Evolutionary conservation across 2,113 vertebrate genomes (phyloP).

Genomic region (Poicephalus gulielmi): DNA sequence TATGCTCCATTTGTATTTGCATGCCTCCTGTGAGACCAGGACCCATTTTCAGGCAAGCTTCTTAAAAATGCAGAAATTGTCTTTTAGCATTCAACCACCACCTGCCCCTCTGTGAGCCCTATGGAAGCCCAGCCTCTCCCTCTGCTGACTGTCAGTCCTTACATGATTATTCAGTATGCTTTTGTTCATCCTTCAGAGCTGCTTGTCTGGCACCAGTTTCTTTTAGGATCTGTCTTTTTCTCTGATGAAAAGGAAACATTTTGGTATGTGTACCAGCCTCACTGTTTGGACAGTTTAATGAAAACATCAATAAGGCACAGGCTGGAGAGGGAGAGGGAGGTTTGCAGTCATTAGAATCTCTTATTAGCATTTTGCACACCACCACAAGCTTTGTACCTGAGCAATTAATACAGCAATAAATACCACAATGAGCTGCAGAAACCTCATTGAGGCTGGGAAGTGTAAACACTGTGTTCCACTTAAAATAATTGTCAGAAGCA

Average conservation of each 20-base stretch:
- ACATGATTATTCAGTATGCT: not conserved
- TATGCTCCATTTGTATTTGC: not conserved
- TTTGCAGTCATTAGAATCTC: conserved; percentile 1
- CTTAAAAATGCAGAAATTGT: not conserved
- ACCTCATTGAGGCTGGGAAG: not conserved
- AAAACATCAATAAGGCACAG: conserved; percentile 22
- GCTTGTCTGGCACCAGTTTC: not conserved
- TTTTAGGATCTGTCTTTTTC: not conserved
- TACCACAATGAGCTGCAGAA: not conserved
- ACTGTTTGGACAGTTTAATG: conserved; percentile 29
- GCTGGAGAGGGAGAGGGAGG: not conserved
- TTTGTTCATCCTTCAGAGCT: not conserved
- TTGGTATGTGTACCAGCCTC: not conserved
- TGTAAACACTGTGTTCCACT: conserved; percentile 8
- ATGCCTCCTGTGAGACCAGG: not conserved
- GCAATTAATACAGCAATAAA: conserved; percentile 40
- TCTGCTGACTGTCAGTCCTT: not conserved
- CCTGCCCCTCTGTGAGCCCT: not conserved
- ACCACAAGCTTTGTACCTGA: not conserved
- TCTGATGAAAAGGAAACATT: not conserved
- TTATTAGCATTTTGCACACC: conserved; percentile 41
- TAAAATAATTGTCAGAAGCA: not conserved
- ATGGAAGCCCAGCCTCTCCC: not conserved
- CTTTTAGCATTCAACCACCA: not conserved
- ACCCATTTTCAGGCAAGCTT: not conserved